A percentile compares a stretch with the other conserved stretches of the same genome.
These are phyloP conservation scores for Enteromius fasciolatus DNA, from an alignment of 2,797 vertebrate genomes.

Conservation along the genomic window DNA sequence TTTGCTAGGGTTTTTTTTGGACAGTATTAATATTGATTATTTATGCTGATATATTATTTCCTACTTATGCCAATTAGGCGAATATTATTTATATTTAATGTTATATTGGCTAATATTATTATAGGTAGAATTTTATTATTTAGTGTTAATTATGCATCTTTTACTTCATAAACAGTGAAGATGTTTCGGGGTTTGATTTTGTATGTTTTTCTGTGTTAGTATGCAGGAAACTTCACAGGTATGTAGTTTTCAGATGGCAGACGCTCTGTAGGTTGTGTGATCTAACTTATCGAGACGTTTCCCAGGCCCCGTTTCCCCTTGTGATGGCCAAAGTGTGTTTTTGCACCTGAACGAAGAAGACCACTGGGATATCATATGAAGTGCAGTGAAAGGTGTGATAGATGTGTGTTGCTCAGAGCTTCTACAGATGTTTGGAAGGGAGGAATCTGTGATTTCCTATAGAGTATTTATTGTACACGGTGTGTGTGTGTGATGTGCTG, in stretches of 20 bases:
- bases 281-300: background rate
- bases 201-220: background rate
- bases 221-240: conserved; percentile 13
- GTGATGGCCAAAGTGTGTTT: conserved; percentile 35
- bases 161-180: conserved; percentile 15
- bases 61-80: background rate
- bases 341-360: conserved; percentile 19
- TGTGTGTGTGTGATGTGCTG: conserved; percentile 34
- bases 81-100: background rate
- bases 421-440: conserved; percentile 35
- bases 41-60: background rate
- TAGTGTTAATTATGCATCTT: background rate
- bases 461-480: conserved; percentile 12
- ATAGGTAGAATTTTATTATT: background rate
- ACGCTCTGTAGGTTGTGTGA: background rate
- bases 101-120: background rate
- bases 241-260: conserved; percentile 7
- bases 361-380: conserved; percentile 32
- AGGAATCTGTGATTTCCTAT: conserved; percentile 42
- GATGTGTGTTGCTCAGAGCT: conserved; percentile 28
- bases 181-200: conserved; percentile 10
- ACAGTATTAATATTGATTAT: background rate
- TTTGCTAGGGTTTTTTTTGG: background rate
- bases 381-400: conserved; percentile 29
- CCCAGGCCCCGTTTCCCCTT: background rate